phyloP scores from a whole-genome alignment of 2,797 vertebrate species.

The Chlorospingus flavigularis region DNA sequence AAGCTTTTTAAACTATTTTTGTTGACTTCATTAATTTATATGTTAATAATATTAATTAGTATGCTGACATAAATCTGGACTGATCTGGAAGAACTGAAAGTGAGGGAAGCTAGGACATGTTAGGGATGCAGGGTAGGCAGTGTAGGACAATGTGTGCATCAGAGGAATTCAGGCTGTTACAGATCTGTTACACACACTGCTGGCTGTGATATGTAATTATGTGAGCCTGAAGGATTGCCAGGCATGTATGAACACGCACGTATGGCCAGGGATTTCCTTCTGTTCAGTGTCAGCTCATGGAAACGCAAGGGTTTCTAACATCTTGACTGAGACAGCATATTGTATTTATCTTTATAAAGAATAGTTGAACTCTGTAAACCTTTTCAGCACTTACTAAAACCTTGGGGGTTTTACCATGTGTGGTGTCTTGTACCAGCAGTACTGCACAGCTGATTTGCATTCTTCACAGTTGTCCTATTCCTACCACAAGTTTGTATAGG shows the following conservation, averaged over 20 bases:
- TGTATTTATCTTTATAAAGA: neutral
- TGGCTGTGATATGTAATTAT: neutral
- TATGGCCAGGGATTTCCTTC: neutral
- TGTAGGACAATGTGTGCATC: neutral
- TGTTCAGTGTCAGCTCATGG: neutral
- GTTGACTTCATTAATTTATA: neutral
- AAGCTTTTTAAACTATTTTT: neutral
- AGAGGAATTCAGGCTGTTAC: neutral
- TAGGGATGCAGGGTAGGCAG: neutral
- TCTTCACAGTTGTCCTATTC: neutral
- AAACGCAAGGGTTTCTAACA: neutral
- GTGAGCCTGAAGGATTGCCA: neutral
- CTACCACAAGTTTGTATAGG: neutral
- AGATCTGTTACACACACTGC: neutral
- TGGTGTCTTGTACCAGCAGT: neutral
- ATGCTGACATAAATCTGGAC: neutral
- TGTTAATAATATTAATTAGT: neutral
- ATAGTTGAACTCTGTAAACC: neutral
- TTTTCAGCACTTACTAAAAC: neutral
- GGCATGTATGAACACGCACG: fast-evolving
- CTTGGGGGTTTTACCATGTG: neutral
- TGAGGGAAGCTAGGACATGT: neutral
- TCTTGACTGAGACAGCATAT: neutral
- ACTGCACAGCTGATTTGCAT: neutral
- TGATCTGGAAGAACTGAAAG: neutral